Base-by-base conservation (phyloP, 2,888 invertebrate species). In the Osmoderma eremita region DNA sequence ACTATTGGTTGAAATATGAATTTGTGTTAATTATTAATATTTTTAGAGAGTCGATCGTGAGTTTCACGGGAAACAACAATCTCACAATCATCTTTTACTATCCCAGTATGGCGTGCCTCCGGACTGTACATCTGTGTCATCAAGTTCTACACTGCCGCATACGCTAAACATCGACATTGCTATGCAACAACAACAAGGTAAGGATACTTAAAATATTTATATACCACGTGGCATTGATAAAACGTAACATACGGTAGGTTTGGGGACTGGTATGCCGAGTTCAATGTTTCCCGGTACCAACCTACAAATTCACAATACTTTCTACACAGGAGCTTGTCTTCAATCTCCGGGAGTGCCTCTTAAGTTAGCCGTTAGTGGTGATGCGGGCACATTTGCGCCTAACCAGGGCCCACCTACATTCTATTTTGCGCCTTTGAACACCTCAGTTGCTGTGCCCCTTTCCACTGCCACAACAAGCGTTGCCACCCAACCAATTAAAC, bases 31-130 rank as follows among this genome's bases (percentile, higher is more conserved):
- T 10, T 45, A n/a, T 42, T 48, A 24, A 12, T 15, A 50, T 6
- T 69, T 81, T 45, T 78, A 81, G 77, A 81, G 80, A 71, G 90
- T 90, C 68, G 91, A 91, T 78, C 84, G 88, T 71, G 90, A 91
- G 75, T 80, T 90, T 68, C 87, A 88, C 74, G 86, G 85, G 48
- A 86, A 86, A 74, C 81, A 73, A 72, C 79, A 71, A 63, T 70
- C 77, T 50, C 79, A 72, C 36, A 78, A 76, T 69, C 79, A 80
- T 69, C 75, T 80, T 45, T 78, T 73, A 30, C 67, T 74, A 67
- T 72, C 79, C 65, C 81, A 79, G 72, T 81, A 78, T 75, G 78
- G 77, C 58, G 76, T 78, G 69, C 77, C 79, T 58, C 81, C 78
- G 73, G 80, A 78, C 68, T 79, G 79, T 71, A 67, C 65, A 65